Percentiles rank a stretch among this genome's conserved stretches.
These are phyloP conservation scores for Stomatorhinus ivindoensis DNA, from an alignment of 2,113 vertebrate species.

Conservation along the genomic window DNA sequence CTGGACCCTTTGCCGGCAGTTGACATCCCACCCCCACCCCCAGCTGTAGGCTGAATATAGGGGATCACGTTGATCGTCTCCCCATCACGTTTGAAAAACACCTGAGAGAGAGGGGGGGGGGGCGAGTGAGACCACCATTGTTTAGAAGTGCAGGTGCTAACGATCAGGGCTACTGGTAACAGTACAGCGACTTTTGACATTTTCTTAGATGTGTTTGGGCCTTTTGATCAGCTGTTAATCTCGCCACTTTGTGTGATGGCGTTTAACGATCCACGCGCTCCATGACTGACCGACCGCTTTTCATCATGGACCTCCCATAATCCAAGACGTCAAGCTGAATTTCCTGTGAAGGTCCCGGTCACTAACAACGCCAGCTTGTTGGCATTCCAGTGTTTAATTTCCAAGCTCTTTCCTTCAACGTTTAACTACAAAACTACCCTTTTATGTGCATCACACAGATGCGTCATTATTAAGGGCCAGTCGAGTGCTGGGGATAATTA, in stretches of 20 bases:
- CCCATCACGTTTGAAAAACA: constrained; percentile 85
- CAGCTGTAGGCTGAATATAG: constrained; percentile 45
- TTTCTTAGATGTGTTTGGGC: not conserved
- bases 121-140: not conserved
- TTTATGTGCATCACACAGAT: not conserved
- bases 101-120: constrained; percentile 53
- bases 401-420: not conserved
- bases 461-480: not conserved
- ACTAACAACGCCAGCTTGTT: not conserved
- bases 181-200: not conserved
- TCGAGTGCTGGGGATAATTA: not conserved
- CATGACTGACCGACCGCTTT: not conserved
- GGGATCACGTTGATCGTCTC: constrained; percentile 75
- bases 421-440: not conserved
- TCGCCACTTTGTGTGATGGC: not conserved
- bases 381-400: not conserved
- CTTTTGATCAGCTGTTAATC: not conserved
- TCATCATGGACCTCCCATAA: not conserved
- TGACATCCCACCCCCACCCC: constrained; percentile 29
- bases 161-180: not conserved
- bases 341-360: not conserved
- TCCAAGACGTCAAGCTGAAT: not conserved
- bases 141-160: not conserved
- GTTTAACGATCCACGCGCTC: not conserved
- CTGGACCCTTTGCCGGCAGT: constrained; percentile 49